Percentiles rank a stretch among this genome's conserved stretches.
These are phyloP conservation scores for Drosophila saltans DNA, from an alignment of 1,140 invertebrate species.

Conservation along the genomic window DNA sequence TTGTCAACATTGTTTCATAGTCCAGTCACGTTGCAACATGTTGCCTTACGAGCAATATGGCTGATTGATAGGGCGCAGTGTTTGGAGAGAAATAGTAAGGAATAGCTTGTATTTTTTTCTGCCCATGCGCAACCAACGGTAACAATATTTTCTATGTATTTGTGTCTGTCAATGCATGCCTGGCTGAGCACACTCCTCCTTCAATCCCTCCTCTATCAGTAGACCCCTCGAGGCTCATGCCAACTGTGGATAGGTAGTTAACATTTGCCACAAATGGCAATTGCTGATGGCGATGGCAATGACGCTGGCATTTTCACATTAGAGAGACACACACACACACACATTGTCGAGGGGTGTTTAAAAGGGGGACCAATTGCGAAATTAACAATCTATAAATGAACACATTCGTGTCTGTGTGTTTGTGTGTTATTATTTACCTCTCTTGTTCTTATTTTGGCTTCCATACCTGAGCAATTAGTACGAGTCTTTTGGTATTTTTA, in stretches of 20 bases:
- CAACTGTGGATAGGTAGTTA: constrained; percentile 57
- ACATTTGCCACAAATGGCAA: constrained; percentile 75
- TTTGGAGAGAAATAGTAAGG: not conserved
- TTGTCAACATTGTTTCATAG: constrained; percentile 33
- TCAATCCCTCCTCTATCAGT: not conserved
- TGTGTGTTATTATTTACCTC: constrained; percentile 43
- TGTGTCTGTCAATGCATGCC: constrained; percentile 43
- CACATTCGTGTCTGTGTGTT: constrained; percentile 16
- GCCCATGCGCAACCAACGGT: constrained; percentile 31
- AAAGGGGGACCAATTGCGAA: constrained; percentile 64
- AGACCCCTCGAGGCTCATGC: constrained; percentile 29
- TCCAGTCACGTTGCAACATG: constrained; percentile 72
- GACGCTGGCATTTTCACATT: constrained; percentile 75
- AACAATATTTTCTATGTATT: constrained; percentile 38
- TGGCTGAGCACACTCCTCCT: constrained; percentile 48
- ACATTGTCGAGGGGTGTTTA: constrained; percentile 35
- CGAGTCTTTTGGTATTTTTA: constrained; percentile 37
- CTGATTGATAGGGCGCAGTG: constrained; percentile 51
- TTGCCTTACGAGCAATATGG: constrained; percentile 61
- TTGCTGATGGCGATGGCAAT: constrained; percentile 57
- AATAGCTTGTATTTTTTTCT: not conserved
- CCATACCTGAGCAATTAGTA: constrained; percentile 76
- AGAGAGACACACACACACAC: constrained; percentile 48
- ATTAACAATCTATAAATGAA: constrained; percentile 53
- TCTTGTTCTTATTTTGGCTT: constrained; percentile 61